phyloP scores from a whole-genome alignment of 2,113 vertebrate genomes.

The Mixornis gularis region DNA sequence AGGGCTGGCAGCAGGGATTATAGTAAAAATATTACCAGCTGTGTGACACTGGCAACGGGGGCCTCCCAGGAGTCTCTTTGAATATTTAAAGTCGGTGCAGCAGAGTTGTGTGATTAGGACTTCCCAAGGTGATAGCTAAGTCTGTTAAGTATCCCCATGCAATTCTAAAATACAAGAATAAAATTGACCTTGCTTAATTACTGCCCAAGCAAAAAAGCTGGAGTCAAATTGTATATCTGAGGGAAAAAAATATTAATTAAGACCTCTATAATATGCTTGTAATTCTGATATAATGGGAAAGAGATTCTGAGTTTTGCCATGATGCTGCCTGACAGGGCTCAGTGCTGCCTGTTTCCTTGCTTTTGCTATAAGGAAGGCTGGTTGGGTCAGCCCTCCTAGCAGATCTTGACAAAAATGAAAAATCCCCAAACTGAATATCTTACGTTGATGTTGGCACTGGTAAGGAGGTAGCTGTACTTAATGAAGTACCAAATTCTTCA shows the following conservation, averaged over 20 bases:
- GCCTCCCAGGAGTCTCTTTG: neutral
- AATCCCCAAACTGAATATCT: neutral
- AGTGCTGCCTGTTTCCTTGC: neutral
- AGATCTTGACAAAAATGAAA: neutral
- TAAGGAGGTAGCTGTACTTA: neutral
- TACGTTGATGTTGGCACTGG: neutral
- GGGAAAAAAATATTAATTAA: neutral
- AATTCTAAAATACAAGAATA: neutral
- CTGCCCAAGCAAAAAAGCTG: neutral
- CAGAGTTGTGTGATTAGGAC: neutral
- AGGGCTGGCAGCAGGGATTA: neutral
- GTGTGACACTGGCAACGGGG: neutral
- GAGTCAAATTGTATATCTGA: neutral
- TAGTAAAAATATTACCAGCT: neutral
- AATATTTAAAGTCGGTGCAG: neutral
- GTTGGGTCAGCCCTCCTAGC: neutral
- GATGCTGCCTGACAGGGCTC: neutral
- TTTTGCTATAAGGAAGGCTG: neutral
- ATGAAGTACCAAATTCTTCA: neutral
- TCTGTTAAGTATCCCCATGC: neutral
- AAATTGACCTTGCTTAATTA: slow-evolving; percentile 2
- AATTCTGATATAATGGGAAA: neutral
- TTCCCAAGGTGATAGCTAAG: neutral
- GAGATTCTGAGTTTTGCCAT: neutral
- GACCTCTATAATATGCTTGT: neutral